phyloP scores from a whole-genome alignment of 2,113 vertebrate genomes.

The Hiodon alosoides region DNA sequence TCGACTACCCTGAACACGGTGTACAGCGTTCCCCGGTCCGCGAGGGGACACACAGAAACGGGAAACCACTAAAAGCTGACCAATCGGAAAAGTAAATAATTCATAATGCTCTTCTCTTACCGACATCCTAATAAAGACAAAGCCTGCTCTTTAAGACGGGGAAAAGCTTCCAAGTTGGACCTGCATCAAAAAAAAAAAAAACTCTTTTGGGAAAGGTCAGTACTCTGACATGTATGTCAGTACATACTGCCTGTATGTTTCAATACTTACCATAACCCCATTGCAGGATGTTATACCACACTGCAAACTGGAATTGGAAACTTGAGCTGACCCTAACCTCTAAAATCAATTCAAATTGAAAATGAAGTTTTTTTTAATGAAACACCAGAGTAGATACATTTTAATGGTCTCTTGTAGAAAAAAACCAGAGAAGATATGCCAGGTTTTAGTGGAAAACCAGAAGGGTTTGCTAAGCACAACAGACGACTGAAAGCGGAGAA shows the following conservation, averaged over 20 bases:
- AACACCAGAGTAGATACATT: too few species aligned
- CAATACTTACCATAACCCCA: neutral
- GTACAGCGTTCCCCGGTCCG: neutral
- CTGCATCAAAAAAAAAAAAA: constrained; percentile 6
- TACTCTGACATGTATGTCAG: too few species aligned
- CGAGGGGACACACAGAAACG: neutral
- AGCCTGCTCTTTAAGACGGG: constrained; percentile 6
- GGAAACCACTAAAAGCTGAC: neutral
- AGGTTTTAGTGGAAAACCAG: too few species aligned
- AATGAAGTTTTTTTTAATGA: too few species aligned
- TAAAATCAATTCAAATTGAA: too few species aligned
- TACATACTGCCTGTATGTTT: neutral
- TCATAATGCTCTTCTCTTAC: neutral
- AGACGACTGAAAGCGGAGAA: too few species aligned
- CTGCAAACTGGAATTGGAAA: neutral
- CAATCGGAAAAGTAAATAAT: neutral
- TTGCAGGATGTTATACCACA: neutral
- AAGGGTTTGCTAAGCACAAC: too few species aligned
- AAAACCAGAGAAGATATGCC: too few species aligned
- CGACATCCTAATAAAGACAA: neutral
- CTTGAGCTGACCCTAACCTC: too few species aligned
- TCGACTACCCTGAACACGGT: too few species aligned
- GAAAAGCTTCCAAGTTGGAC: constrained; percentile 1
- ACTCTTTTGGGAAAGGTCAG: neutral
- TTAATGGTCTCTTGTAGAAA: too few species aligned